phyloP scores from a whole-genome alignment of 2,113 vertebrate species.

The Rhinogobius similis region DNA sequence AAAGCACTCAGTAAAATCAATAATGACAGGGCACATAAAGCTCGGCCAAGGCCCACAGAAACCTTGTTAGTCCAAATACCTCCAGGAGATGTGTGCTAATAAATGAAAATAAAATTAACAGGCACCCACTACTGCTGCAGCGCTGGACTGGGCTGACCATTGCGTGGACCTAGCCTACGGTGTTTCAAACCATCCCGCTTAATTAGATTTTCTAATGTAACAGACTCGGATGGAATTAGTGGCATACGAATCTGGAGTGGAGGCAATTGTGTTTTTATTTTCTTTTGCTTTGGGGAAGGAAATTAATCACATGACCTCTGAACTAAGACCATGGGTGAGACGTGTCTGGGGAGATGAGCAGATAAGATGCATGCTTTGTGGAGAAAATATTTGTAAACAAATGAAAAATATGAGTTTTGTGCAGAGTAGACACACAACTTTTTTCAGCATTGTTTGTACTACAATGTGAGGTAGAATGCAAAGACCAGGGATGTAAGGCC shows the following conservation, averaged over 20 bases:
- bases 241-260: constrained; percentile 41
- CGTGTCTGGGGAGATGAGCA: constrained; percentile 25
- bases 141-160: constrained; percentile 54
- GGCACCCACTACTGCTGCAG: constrained; percentile 42
- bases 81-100: constrained; percentile 77
- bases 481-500: neutral
- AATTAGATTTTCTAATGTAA: constrained; percentile 72
- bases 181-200: constrained; percentile 60
- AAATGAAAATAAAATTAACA: constrained; percentile 78
- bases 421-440: neutral
- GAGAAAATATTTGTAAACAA: constrained; percentile 6
- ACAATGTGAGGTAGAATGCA: neutral
- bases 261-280: constrained; percentile 46
- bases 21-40: constrained; percentile 73
- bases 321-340: constrained; percentile 37
- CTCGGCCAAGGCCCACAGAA: constrained; percentile 63
- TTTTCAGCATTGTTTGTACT: neutral
- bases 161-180: constrained; percentile 70
- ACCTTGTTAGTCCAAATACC: constrained; percentile 76
- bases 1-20: constrained; percentile 69
- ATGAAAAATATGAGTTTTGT: neutral
- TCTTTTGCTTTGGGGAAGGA: constrained; percentile 37
- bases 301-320: constrained; percentile 55
- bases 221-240: constrained; percentile 61
- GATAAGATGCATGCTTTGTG: neutral